Evolutionary conservation across 2,888 invertebrate species (phyloP).

Genomic region (Stomorhina lunata): DNA sequence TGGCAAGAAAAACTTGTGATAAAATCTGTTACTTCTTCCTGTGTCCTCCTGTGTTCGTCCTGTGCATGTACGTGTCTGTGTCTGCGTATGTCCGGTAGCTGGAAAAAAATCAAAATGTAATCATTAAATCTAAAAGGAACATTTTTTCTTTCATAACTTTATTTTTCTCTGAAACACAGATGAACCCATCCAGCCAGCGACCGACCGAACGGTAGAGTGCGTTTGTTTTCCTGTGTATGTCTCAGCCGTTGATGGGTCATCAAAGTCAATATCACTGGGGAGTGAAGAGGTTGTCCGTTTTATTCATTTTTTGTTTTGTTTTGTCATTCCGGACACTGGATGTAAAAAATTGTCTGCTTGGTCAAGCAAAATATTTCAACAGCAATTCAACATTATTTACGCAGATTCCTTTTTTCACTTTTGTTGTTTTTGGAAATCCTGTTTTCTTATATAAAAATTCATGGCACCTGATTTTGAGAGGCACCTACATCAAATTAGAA

Average conservation of each 20-base stretch:
- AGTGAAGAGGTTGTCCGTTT: not conserved
- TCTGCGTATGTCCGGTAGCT: not conserved
- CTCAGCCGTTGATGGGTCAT: constrained; percentile 32
- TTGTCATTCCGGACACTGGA: constrained; percentile 14
- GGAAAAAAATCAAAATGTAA: constrained; percentile 46
- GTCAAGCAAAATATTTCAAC: constrained; percentile 55
- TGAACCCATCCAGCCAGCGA: not conserved
- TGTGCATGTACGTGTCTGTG: not conserved
- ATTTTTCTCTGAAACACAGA: too few relatives aligned
- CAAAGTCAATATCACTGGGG: constrained; percentile 46
- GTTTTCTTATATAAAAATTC: not conserved
- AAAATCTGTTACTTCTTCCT: constrained; percentile 61
- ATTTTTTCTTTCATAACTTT: constrained; percentile 28
- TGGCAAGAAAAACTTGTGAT: not conserved
- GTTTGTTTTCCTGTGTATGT: constrained; percentile 6
- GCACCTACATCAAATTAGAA: too few relatives aligned
- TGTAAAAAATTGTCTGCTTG: constrained; percentile 55
- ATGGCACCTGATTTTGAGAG: constrained; percentile 36
- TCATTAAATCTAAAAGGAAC: constrained; percentile 58
- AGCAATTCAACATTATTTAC: constrained; percentile 22
- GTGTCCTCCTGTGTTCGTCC: constrained; percentile 5
- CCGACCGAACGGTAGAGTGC: not conserved
- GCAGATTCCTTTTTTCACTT: constrained; percentile 14
- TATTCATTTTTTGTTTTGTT: not conserved
- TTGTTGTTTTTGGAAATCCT: not conserved